Evolutionary conservation across 2,113 vertebrate species (phyloP), one percentile per base, ranked within the genome.

Genomic region (Brevimyrus niger): DNA sequence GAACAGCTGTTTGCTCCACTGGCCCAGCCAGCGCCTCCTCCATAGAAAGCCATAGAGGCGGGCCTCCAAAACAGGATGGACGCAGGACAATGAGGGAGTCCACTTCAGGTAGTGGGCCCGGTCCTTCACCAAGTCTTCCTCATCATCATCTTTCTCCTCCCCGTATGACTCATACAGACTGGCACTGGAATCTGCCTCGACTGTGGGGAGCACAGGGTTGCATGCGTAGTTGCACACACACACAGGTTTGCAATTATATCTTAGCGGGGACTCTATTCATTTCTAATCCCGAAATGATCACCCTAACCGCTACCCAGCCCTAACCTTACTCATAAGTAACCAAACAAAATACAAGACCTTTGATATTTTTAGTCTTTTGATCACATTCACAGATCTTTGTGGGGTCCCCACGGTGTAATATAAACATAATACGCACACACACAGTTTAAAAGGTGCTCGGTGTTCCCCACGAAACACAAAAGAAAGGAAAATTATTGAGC

Each of bases 1-100:
- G 91, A 97, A 97, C 88, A 97, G 96, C 93, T 97, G 96, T 88
- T 96, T 97, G 0, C 91, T 95, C 97, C 97, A 97, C 91, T 96
- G 96, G 0, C 96, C 96, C 3, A 97, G 93, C 97, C 96, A 97
- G 91, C 94, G 96, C 27, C 95, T 97, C 93, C 95, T 95, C 97
- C 97, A 97, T 90, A 97, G 95, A 92, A 96, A 96, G 0, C 95
- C 96, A 0, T 96, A 97, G 89, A 97, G 94, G 55, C 96, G 95
- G 0, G 96, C 95, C 91, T 96, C 94, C 0, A 95, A 94, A 69
- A 80, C 82, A 44, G 95, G 94, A 0, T 89, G 92, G 0, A 95
- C 90, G 7, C 94, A 92, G 83, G 94, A 90, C 88, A 95, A 93
- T 0, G 94, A 94, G 65, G 90, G 80, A 0, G 94, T 94, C 92